These are phyloP conservation scores for Dryocosmus kuriphilus DNA, from an alignment of 2,888 invertebrate species.

Conservation along the genomic window DNA sequence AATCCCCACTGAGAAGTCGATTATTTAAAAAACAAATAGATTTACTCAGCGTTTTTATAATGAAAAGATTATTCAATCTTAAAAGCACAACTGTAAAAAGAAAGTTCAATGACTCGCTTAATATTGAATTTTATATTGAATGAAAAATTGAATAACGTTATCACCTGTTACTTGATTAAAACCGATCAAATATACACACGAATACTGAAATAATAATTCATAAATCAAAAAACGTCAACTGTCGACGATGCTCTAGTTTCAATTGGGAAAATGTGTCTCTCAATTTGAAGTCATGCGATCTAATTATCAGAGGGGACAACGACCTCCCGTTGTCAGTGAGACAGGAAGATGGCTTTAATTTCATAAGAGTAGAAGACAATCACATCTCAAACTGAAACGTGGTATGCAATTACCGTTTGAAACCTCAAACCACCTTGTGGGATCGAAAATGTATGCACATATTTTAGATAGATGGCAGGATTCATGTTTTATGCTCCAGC, in stretches of 20 bases:
- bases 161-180: neutral
- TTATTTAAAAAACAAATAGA: too few species aligned
- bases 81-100: too few species aligned
- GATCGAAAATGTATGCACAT: constrained; percentile 37
- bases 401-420: constrained; percentile 10
- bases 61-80: too few species aligned
- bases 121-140: too few species aligned
- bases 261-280: constrained; percentile 17
- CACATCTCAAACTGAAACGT: neutral
- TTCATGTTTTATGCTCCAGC: constrained; percentile 38
- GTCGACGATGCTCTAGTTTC: constrained; percentile 8
- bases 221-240: neutral
- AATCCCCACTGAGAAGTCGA: too few species aligned
- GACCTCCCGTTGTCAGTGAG: constrained; percentile 7
- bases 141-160: too few species aligned
- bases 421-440: constrained; percentile 15
- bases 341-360: constrained; percentile 32
- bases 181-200: neutral
- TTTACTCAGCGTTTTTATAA: too few species aligned
- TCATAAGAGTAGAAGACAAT: constrained; percentile 32
- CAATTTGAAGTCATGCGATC: constrained; percentile 4
- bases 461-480: constrained; percentile 36
- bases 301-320: constrained; percentile 20
- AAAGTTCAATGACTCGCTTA: too few species aligned
- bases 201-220: neutral